Percentiles rank a stretch among this genome's conserved stretches.
Evolutionary conservation across 2,113 vertebrate genomes (phyloP).

Genomic region (Paralichthys olivaceus): DNA sequence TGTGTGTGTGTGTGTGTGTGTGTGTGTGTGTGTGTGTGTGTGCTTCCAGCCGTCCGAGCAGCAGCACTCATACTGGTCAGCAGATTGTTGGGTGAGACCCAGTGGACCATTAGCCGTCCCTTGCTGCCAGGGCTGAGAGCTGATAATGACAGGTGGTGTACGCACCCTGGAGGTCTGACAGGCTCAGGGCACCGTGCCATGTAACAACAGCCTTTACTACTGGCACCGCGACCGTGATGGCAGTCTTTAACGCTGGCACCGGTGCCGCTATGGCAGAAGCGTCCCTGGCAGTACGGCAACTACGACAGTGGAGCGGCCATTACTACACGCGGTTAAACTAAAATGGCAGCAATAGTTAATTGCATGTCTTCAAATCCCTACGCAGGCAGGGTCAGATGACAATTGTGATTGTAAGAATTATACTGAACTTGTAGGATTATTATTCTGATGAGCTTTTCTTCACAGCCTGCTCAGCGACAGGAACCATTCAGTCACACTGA

Average conservation of each 20-base stretch:
- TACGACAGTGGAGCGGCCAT: constrained; percentile 49
- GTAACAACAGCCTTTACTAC: constrained; percentile 72
- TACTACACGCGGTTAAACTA: constrained; percentile 65
- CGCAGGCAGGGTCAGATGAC: constrained; percentile 37
- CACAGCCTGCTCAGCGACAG: constrained; percentile 38
- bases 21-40: constrained; percentile 19
- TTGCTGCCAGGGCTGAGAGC: constrained; percentile 67
- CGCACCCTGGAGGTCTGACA: constrained; percentile 76
- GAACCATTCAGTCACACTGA: constrained; percentile 22
- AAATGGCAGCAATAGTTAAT: constrained; percentile 69
- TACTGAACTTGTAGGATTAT: constrained; percentile 55
- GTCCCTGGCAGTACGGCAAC: constrained; percentile 37
- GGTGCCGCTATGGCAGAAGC: constrained; percentile 17
- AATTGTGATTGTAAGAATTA: constrained; percentile 57
- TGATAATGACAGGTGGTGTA: constrained; percentile 80
- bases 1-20: background rate
- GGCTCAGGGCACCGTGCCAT: constrained; percentile 74
- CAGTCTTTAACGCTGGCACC: constrained; percentile 3
- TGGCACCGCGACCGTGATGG: constrained; percentile 57
- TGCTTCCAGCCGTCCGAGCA: constrained; percentile 37
- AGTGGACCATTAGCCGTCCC: constrained; percentile 74
- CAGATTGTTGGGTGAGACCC: constrained; percentile 79
- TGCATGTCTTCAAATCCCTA: constrained; percentile 44
- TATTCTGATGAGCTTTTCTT: no score
- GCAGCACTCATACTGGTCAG: constrained; percentile 70